Conservation (phyloP, 1,140 invertebrate genomes). For the Cotesia vestalis region DNA sequence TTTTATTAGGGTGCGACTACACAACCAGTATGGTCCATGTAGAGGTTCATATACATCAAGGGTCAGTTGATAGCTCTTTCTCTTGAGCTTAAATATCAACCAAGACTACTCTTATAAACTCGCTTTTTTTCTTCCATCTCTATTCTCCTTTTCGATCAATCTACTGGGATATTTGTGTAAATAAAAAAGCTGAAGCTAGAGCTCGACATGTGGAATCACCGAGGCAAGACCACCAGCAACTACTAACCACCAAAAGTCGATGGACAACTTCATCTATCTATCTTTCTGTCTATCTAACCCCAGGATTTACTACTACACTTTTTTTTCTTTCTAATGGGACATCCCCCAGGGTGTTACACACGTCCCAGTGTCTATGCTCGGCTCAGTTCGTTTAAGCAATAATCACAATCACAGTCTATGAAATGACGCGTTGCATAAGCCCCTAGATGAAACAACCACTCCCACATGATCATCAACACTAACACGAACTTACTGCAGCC, state of each 20-base stretch:
- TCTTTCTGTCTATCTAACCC: constrained; percentile 39
- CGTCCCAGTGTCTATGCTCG: constrained; percentile 7
- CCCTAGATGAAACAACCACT: constrained; percentile 26
- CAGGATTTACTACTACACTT: constrained; percentile 33
- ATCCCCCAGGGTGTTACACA: constrained; percentile 27
- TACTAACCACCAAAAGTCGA: constrained; percentile 29
- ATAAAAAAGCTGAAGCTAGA: background rate
- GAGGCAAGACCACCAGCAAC: constrained; percentile 36
- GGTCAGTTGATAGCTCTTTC: constrained; percentile 30
- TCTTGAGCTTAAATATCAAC: background rate
- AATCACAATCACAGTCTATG: constrained; percentile 13
- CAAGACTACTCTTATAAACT: background rate
- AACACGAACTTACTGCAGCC: constrained; percentile 15
- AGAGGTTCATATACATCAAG: constrained; percentile 11
- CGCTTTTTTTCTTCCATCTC: constrained; percentile 9
- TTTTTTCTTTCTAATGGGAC: constrained; percentile 49
- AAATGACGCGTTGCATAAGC: constrained; percentile 24
- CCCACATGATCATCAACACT: background rate
- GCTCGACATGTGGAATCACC: constrained; percentile 42
- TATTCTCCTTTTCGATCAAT: constrained; percentile 14
- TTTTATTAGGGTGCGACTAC: constrained; percentile 40
- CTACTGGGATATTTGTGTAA: background rate
- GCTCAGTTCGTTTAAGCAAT: constrained; percentile 21
- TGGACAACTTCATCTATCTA: constrained; percentile 47
- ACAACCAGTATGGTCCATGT: constrained; percentile 42